Base-by-base conservation (phyloP, 2,888 invertebrate genomes). In the Smittia sp. region DNA sequence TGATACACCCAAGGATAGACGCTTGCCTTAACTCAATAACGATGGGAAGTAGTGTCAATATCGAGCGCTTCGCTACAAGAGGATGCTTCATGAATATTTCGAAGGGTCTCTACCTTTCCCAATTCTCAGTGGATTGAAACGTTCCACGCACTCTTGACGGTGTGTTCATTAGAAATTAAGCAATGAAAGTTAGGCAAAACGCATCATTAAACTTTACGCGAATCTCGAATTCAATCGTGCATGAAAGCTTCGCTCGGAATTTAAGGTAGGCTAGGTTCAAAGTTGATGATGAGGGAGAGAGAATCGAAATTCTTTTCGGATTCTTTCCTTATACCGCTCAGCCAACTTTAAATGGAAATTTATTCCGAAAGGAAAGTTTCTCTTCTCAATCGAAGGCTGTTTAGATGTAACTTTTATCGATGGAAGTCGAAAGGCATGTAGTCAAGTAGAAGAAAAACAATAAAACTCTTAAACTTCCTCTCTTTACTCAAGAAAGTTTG, bases 111-210 rank as follows among this genome's bases (percentile, higher is more conserved):
- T 32, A 3, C 9, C 32, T 32, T 32, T 32, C 9, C 9, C 32
- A 32, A 32, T 9, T 9, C 32, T 32, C 9, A 9, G 32, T 32
- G 32, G 32, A 32, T 32, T 32, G 32, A 32, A 32, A 46, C 46
- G 11, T 46, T 46, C 46, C 46, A 46, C 46, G 46, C 46, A 46
- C 15, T 6, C 15, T 46, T 46, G 46, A 46, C 20, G 24, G 24
- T 63, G 24, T 63, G 22, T n/a, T 13, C 46, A 68, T 68, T 68
- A 69, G 54, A 69, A 69, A 69, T 69, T 69, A 69, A 69, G 54
- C 20, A 69, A 69, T 69, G 69, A 69, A 67, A 69, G 18, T 46
- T 46, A 58, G 46, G 6, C 69, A 54, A 32, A 54, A 69, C 32
- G 69, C 54, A 54, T 41, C 69, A 69, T 69, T 69, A 27, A 69